Evolutionary conservation across 37 sponge, comb jelly and placozoan species (phyloP).

Genomic region (Hormiphora californensis): DNA sequence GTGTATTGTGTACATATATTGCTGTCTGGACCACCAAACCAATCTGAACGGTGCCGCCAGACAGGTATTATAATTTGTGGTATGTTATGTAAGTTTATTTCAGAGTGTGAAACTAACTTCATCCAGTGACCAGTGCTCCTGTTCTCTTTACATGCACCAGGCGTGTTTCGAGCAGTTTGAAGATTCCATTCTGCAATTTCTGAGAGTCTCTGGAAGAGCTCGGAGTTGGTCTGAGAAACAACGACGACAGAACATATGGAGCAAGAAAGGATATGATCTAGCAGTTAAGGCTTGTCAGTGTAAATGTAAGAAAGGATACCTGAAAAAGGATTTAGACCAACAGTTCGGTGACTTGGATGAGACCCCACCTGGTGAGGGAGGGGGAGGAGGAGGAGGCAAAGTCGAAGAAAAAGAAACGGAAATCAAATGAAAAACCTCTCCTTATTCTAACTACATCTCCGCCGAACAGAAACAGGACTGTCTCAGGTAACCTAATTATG

Average conservation of each 20-base stretch:
- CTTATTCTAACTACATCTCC: constrained; percentile 37
- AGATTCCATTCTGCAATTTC: constrained; percentile 67
- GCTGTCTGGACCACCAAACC: no score
- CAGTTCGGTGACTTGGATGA: neutral
- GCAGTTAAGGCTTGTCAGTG: constrained; percentile 71
- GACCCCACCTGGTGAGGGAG: no score
- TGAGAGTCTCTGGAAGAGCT: constrained; percentile 72
- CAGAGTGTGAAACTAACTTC: constrained; percentile 66
- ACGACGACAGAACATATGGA: constrained; percentile 85
- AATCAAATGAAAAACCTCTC: constrained; percentile 36
- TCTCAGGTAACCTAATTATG: constrained; percentile 29
- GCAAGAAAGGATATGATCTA: constrained; percentile 87
- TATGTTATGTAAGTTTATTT: neutral
- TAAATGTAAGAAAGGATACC: constrained; percentile 67
- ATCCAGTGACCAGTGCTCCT: constrained; percentile 70
- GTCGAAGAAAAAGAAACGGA: constrained; percentile 25
- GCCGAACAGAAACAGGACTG: constrained; percentile 33
- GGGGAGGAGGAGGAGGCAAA: no score
- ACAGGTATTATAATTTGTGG: neutral
- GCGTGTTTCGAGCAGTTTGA: constrained; percentile 74
- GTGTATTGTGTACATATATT: no score
- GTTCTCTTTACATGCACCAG: constrained; percentile 74
- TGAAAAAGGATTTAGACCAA: constrained; percentile 68
- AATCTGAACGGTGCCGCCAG: no score
- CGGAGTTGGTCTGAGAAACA: constrained; percentile 92